phyloP scores from a whole-genome alignment of 2,113 vertebrate species.

The Rhabdomys dilectus region DNA sequence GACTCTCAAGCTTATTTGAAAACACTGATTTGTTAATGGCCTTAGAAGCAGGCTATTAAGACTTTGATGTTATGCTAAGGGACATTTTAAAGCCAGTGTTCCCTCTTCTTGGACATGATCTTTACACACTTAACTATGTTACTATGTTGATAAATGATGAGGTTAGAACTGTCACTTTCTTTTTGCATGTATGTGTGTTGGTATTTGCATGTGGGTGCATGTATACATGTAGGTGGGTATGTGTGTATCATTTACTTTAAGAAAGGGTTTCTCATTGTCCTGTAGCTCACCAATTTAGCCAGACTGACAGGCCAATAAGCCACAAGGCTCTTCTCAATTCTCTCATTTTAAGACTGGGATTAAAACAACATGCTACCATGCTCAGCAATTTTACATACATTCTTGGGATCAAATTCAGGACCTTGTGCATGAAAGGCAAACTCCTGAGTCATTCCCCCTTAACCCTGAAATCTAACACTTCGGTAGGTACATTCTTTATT shows the following conservation, averaged over 20 bases:
- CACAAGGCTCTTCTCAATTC: too few relatives aligned
- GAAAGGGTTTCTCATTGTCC: not conserved
- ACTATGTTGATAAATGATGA: not conserved
- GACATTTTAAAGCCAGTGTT: slow-evolving; percentile 42
- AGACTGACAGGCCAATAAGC: not conserved
- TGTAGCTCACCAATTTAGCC: not conserved
- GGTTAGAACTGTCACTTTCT: not conserved
- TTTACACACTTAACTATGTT: not conserved
- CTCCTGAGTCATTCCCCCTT: too few relatives aligned
- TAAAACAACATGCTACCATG: not conserved
- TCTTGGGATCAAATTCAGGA: not conserved
- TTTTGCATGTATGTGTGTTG: not conserved
- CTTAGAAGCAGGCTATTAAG: slow-evolving; percentile 60
- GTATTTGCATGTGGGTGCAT: not conserved
- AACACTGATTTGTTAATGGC: slow-evolving; percentile 38
- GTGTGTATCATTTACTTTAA: not conserved
- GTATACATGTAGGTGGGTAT: not conserved
- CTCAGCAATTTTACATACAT: not conserved
- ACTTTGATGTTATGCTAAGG: not conserved
- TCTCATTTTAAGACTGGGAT: not conserved
- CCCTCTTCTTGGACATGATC: not conserved
- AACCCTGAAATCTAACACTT: not conserved
- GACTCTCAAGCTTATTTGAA: slow-evolving; percentile 48
- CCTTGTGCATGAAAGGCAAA: not conserved
- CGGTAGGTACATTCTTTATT: not conserved